Evolutionary conservation across 2,113 vertebrate genomes (phyloP), one percentile per base, ranked within the genome.

Genomic region (Numida meleagris): DNA sequence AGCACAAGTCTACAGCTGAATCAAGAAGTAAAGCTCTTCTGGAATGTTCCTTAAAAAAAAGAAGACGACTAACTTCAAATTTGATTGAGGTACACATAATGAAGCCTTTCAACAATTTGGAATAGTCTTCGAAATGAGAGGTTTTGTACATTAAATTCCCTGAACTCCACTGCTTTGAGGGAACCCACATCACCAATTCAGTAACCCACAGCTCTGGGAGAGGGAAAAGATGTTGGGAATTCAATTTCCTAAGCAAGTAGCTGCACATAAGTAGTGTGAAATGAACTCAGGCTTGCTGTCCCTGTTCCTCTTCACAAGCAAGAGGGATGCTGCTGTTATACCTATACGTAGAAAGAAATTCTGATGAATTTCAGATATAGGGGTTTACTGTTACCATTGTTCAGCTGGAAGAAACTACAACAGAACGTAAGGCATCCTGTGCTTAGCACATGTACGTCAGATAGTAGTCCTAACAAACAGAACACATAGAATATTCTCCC

Each of bases 371-470:
- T 75, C 53, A 84, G 58, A 59, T 70, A 48, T 71, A 67, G 13
- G 0, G 10, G 12, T 36, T 51, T 2, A 3, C 11, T 53, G 48
- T 25, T 89, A 76, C 6, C 1, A 0, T 33, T 42, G 16, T 59
- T 86, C 53, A 76, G 25, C 12, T 58, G 19, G 11, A 46, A 86
- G 24, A 55, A 73, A 50, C 51, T 4, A 51, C 8, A 19, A 46
- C 1, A 61, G 17, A 75, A 91, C 42, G 61, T 79, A 79, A 15
- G 14, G 70, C 18, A 68, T 50, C 29, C 23, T 9, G 5, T 55
- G 25, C 50, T 81, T 63, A 89, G 83, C 38, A 65, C 36, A 68
- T 9, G 4, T 6, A 76, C 21, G 31, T 46, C 18, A 31, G 40
- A 75, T 42, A 84, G 33, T 53, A 80, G 10, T 40, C 10, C 34